These are phyloP conservation scores for Thera obeliscata DNA, from an alignment of 2,888 invertebrate genomes.

Conservation along the genomic window DNA sequence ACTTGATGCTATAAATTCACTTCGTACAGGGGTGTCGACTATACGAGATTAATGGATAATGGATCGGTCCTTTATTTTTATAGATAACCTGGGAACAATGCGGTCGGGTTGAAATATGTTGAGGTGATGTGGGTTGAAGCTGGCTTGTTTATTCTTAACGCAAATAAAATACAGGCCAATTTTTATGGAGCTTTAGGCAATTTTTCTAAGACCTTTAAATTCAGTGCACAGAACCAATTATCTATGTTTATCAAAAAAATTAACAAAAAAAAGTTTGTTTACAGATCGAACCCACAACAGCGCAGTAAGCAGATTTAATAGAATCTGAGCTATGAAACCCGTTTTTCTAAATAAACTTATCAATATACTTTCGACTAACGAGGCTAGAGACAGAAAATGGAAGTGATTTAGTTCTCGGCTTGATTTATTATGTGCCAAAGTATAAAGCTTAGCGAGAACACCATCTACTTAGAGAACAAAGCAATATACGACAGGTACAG, in stretches of 20 bases:
- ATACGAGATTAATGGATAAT: conserved; percentile 53
- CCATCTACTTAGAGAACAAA: background rate
- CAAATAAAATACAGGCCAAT: conserved; percentile 11
- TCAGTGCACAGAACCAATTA: too few species aligned
- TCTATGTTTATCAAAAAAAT: too few species aligned
- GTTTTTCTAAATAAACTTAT: too few species aligned
- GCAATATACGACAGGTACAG: background rate
- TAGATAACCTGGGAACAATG: conserved; percentile 46
- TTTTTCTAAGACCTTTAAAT: too few species aligned
- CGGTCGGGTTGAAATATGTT: conserved; percentile 31
- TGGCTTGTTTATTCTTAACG: conserved; percentile 4
- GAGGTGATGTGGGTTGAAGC: conserved; percentile 21
- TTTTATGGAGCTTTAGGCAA: background rate
- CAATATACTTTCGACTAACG: too few species aligned
- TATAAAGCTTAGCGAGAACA: background rate
- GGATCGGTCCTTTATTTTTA: conserved; percentile 48
- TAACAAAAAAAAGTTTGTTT: too few species aligned
- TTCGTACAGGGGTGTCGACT: conserved; percentile 50
- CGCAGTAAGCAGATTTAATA: too few species aligned
- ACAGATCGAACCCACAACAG: too few species aligned
- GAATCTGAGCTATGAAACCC: too few species aligned
- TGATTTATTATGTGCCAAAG: background rate
- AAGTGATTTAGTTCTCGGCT: too few species aligned
- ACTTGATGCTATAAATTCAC: conserved; percentile 61
- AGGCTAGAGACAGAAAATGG: too few species aligned